phyloP scores from a whole-genome alignment of 1,140 invertebrate genomes.

The Bombus pascuorum region DNA sequence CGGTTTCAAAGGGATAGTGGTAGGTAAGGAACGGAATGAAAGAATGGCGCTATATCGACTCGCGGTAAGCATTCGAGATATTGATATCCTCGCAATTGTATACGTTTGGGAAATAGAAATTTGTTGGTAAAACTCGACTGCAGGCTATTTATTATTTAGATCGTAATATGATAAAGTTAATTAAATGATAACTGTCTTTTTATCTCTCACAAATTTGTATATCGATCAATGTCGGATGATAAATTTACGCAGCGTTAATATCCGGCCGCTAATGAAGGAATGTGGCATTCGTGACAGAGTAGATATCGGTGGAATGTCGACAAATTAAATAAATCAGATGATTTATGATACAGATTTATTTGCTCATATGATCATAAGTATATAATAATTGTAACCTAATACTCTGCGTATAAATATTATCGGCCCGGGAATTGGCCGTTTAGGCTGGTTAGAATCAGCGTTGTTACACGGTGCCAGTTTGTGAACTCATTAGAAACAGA shows the following conservation, averaged over 20 bases:
- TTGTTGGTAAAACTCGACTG: neutral
- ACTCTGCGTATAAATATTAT: constrained; percentile 73
- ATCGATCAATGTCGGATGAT: neutral
- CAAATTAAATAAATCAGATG: neutral
- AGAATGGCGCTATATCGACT: neutral
- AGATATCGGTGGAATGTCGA: neutral
- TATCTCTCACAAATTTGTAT: neutral
- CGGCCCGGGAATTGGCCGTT: constrained; percentile 40
- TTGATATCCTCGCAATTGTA: neutral
- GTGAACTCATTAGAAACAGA: constrained; percentile 44
- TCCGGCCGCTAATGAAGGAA: neutral
- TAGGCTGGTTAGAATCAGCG: constrained; percentile 59
- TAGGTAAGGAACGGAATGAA: neutral
- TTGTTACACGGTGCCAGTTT: constrained; percentile 58
- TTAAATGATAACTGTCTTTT: neutral
- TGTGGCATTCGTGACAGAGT: neutral
- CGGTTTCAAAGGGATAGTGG: neutral
- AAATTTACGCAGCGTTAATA: neutral
- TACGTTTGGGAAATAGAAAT: neutral
- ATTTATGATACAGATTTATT: constrained; percentile 60
- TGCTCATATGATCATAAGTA: constrained; percentile 64
- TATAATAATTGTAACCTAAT: constrained; percentile 69
- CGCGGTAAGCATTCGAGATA: neutral
- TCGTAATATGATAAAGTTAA: neutral
- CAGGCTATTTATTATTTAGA: too few relatives aligned